Evolutionary conservation across 2,797 vertebrate species (phyloP).

Genomic region (Xenopus petersii): DNA sequence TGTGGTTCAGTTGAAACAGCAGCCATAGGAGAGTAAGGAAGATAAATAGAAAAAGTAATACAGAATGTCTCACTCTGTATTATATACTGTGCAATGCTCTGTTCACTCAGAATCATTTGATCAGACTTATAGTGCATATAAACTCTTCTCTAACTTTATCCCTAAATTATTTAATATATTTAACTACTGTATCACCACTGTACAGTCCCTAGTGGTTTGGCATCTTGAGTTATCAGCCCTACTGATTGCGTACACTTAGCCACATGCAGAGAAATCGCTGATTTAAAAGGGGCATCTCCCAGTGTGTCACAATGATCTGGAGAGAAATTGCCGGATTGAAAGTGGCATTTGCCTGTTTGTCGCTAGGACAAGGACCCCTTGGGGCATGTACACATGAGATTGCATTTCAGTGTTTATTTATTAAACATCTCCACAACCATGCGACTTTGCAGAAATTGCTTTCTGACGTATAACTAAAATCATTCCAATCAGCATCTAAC

Average conservation of each 20-base stretch:
- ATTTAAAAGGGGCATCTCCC: not conserved
- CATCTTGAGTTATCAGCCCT: not conserved
- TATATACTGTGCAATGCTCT: no score
- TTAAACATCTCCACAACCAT: constrained; percentile 19
- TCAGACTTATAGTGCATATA: no score
- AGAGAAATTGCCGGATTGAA: not conserved
- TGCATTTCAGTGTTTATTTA: constrained; percentile 24
- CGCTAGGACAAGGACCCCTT: constrained; percentile 24
- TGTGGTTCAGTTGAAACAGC: no score
- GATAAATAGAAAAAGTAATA: no score
- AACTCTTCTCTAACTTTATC: no score
- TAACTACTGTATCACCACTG: no score
- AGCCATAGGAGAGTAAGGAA: no score
- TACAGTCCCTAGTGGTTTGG: no score
- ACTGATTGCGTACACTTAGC: not conserved
- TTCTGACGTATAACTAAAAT: constrained; percentile 1
- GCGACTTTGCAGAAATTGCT: constrained; percentile 28
- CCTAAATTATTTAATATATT: no score
- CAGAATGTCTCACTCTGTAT: no score
- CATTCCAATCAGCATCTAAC: constrained; percentile 20
- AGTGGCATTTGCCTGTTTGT: not conserved
- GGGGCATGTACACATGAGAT: constrained; percentile 37
- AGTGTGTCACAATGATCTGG: constrained; percentile 11
- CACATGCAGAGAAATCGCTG: not conserved
- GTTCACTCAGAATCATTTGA: no score